Percentiles rank a stretch among this genome's conserved stretches.
Conservation (phyloP, 2,888 invertebrate genomes). For the Andrena marginata region DNA sequence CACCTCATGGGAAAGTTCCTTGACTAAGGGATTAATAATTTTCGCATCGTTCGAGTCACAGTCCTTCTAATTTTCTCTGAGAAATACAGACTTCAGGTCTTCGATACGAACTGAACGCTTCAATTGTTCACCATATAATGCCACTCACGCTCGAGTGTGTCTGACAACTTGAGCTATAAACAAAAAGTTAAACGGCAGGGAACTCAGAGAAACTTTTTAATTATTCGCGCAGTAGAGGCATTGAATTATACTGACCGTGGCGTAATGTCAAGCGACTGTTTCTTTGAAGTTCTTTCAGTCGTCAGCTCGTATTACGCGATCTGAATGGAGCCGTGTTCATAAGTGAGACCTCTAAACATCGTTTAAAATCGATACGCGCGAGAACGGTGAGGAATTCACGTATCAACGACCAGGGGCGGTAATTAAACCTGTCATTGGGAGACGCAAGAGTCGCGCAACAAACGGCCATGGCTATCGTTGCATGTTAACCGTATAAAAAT, state of each 20-base stretch:
- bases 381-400: constrained; percentile 41
- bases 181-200: background rate
- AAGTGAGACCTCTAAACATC: constrained; percentile 24
- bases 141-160: background rate
- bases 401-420: constrained; percentile 34
- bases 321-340: background rate
- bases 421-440: constrained; percentile 71
- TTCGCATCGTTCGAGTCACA: too few relatives aligned
- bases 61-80: too few relatives aligned
- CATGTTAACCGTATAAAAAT: constrained; percentile 56
- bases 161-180: background rate
- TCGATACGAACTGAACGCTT: too few relatives aligned
- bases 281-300: background rate
- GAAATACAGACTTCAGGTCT: too few relatives aligned
- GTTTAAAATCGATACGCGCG: constrained; percentile 54
- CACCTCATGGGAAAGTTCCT: too few relatives aligned
- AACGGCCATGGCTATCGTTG: constrained; percentile 51
- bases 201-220: background rate
- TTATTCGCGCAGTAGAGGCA: background rate
- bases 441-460: constrained; percentile 27
- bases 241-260: background rate
- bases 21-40: too few relatives aligned
- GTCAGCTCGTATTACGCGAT: background rate
- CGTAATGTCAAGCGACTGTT: background rate
- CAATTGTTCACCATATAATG: too few relatives aligned